Conservation (phyloP, 2,888 invertebrate species). For the Eudasyphora cyanicolor region DNA sequence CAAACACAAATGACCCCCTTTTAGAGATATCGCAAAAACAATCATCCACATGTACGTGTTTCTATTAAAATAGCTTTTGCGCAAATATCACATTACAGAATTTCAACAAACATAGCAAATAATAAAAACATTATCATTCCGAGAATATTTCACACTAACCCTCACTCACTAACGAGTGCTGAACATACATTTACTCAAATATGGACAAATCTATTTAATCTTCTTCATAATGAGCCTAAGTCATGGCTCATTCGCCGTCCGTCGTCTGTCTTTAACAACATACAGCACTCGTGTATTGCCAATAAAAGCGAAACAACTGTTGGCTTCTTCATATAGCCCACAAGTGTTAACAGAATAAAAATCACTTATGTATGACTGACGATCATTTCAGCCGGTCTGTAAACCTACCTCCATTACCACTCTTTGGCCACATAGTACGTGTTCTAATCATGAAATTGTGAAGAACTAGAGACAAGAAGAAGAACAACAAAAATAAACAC, state of each 20-base stretch:
- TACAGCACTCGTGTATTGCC: background rate
- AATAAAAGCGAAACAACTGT: conserved; percentile 8
- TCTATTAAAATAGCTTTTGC: background rate
- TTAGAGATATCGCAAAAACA: conserved; percentile 13
- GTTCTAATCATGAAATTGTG: conserved; percentile 12
- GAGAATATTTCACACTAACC: conserved; percentile 52
- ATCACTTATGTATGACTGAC: background rate
- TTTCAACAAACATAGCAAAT: background rate
- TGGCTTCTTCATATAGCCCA: background rate
- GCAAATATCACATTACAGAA: background rate
- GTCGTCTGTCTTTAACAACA: background rate
- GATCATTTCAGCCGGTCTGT: background rate
- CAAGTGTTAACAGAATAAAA: background rate
- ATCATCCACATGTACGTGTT: background rate
- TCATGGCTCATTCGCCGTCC: no score
- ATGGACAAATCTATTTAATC: conserved; percentile 35
- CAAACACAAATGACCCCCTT: background rate
- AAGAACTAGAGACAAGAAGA: background rate
- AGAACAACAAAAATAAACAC: background rate
- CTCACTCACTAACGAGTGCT: background rate
- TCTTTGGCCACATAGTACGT: conserved; percentile 10
- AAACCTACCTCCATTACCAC: background rate
- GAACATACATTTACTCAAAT: background rate
- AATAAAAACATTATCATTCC: conserved; percentile 63
- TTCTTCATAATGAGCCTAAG: background rate